Percentiles rank a stretch among this genome's conserved stretches.
phyloP scores from a whole-genome alignment of 2,888 invertebrate species.

The Hirtodrosophila histrioides region DNA sequence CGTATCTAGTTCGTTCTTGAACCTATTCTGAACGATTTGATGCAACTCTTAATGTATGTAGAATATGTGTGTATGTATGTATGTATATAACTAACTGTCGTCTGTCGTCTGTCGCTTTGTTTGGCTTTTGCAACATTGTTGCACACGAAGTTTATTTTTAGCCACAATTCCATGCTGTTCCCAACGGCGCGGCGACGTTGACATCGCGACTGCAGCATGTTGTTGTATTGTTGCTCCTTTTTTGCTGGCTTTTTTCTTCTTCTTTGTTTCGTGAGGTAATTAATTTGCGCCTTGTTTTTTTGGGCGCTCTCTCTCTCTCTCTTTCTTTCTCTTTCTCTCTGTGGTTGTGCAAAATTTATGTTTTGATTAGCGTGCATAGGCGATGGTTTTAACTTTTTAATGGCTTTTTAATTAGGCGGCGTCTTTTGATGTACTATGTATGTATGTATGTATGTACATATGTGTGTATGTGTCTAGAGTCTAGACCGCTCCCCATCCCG shows the following conservation, averaged over 20 bases:
- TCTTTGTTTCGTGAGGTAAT: conserved; percentile 67
- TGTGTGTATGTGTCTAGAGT: conserved; percentile 15
- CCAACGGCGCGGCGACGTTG: conserved; percentile 39
- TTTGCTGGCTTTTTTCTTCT: conserved; percentile 26
- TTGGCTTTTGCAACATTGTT: conserved; percentile 75
- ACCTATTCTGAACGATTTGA: too few species aligned
- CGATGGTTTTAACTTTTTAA: conserved; percentile 69
- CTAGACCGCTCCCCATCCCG: conserved; percentile 27
- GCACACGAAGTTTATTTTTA: conserved; percentile 74
- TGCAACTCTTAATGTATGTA: too few species aligned
- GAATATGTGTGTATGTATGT: conserved; percentile 1
- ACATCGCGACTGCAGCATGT: conserved; percentile 37
- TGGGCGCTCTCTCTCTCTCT: conserved; percentile 8
- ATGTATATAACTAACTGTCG: conserved; percentile 36
- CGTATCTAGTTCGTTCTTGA: too few species aligned
- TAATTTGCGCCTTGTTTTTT: conserved; percentile 66
- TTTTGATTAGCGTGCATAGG: conserved; percentile 73
- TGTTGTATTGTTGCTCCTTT: conserved; percentile 40
- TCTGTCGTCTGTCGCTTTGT: conserved; percentile 50
- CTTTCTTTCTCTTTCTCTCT: conserved; percentile 7
- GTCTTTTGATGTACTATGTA: conserved; percentile 52
- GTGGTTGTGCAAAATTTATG: conserved; percentile 58
- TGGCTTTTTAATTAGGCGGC: conserved; percentile 76
- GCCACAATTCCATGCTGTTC: conserved; percentile 73
- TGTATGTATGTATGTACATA: background rate